Base-by-base conservation (phyloP, 30 jellyfish, hydroid and myxozoan species). In the Aurelia aurita region DNA sequence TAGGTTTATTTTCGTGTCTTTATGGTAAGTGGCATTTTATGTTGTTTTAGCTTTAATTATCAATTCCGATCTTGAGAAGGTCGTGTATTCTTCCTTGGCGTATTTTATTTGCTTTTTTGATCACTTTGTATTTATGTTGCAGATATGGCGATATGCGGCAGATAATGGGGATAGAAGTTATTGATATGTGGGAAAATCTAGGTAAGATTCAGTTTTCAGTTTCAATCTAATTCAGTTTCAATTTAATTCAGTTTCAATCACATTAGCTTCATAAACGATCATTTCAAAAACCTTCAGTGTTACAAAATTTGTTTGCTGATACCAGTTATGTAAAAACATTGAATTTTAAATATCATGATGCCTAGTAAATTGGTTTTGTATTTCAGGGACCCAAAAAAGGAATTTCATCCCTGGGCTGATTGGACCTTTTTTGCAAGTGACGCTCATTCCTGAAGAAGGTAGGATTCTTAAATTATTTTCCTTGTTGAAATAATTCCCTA, bases 131-230 rank as follows among this genome's bases (percentile, higher is more conserved):
- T 69, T 39, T 29, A 19, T 82, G 10, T 32, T 27, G 0, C 53
- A 92, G 98, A 31, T 92, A 92, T 75, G 97, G 97, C 11, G 98
- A 92, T 60, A 92, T 92, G 98, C 57, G 98, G 19, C 97, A 70
- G 51, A 83, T 92, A 20, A 92, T 92, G 98, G 98, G 94, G 18
- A 74, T 92, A 34, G 98, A 92, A 53, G 76, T 92, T 16, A 71
- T 87, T 35, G 94, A 70, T 4, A 92, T 92, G 98, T 92, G 98
- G 98, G 97, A 87, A 45, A 58, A 80, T 22, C 87, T 92, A 22
- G 98, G 98, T 92, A 68, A 22, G 87, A 15, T 25, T 57, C 51
- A 22, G 5, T 58, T 84, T 5, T 39, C 0, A 39, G 3, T 39
- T 6, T 7, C n/a, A n/a, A n/a, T n/a, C n/a, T n/a, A n/a, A n/a